A percentile compares a stretch with the other conserved stretches of the same genome.
Conservation (phyloP, 2,888 invertebrate genomes). For the Mellilla xanthometata region DNA sequence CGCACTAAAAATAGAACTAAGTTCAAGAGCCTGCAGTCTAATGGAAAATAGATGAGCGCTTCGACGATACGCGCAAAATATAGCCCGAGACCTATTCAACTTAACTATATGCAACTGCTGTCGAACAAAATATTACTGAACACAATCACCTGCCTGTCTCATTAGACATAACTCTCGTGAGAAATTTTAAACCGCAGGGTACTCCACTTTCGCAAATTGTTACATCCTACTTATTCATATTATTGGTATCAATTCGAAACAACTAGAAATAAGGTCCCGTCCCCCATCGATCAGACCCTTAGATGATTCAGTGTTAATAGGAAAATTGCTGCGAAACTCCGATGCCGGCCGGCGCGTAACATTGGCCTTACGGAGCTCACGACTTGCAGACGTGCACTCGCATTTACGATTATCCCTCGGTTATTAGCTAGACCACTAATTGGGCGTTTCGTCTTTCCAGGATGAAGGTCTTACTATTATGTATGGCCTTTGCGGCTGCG, state of each 20-base stretch:
- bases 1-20: constrained; percentile 64
- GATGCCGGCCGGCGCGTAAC: constrained; percentile 67
- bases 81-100: constrained; percentile 20
- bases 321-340: constrained; percentile 70
- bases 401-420: constrained; percentile 44
- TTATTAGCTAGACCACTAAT: constrained; percentile 60
- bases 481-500: constrained; percentile 81
- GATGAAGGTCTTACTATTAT: constrained; percentile 85
- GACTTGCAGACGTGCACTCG: constrained; percentile 64
- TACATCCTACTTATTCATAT: constrained; percentile 69
- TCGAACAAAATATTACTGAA: background rate
- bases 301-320: constrained; percentile 72
- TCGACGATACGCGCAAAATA: constrained; percentile 29
- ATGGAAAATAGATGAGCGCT: constrained; percentile 51
- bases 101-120: background rate
- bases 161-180: constrained; percentile 7
- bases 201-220: constrained; percentile 63
- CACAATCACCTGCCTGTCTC: background rate
- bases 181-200: constrained; percentile 40
- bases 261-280: constrained; percentile 54
- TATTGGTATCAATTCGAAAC: constrained; percentile 56
- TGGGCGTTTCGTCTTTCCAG: constrained; percentile 68
- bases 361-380: constrained; percentile 78
- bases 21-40: constrained; percentile 52
- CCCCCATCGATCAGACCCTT: constrained; percentile 65